These are phyloP conservation scores for Pseudachorutes palmiensis DNA, from an alignment of 1,140 invertebrate species.

Conservation along the genomic window DNA sequence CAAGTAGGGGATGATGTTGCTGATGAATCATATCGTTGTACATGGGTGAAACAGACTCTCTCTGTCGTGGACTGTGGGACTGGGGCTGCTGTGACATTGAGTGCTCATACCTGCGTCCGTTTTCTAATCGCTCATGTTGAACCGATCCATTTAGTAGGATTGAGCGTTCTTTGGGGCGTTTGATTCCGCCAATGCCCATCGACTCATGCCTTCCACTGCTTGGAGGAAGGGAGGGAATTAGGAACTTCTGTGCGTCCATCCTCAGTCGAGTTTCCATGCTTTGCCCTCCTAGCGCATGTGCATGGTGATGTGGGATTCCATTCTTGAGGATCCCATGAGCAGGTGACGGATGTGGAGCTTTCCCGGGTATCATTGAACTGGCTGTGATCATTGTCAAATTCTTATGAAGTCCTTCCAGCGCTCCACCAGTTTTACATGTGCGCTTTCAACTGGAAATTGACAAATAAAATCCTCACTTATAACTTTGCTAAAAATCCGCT, in stretches of 20 bases:
- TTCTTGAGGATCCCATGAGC: neutral
- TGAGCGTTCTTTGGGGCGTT: conserved; percentile 20
- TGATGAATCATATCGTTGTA: conserved; percentile 13
- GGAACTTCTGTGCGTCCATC: conserved; percentile 36
- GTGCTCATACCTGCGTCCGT: neutral
- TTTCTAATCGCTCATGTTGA: conserved; percentile 3
- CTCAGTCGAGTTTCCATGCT: conserved; percentile 4
- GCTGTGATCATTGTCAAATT: conserved; percentile 29
- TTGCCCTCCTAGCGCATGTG: neutral
- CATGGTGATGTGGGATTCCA: neutral
- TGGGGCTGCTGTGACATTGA: neutral
- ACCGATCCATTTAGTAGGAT: conserved; percentile 24
- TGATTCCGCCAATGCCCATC: neutral
- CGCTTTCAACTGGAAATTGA: no score
- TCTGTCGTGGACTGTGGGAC: neutral
- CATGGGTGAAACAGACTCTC: neutral
- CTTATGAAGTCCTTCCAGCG: neutral
- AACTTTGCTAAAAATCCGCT: no score
- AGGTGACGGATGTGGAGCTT: neutral
- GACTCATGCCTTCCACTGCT: conserved; percentile 12
- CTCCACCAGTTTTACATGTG: no score
- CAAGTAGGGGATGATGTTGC: neutral
- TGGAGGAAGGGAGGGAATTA: conserved; percentile 36
- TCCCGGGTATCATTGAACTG: conserved; percentile 16
- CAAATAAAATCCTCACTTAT: no score